phyloP scores from a whole-genome alignment of 1,140 invertebrate genomes.

The Leptoteleia sp. region DNA sequence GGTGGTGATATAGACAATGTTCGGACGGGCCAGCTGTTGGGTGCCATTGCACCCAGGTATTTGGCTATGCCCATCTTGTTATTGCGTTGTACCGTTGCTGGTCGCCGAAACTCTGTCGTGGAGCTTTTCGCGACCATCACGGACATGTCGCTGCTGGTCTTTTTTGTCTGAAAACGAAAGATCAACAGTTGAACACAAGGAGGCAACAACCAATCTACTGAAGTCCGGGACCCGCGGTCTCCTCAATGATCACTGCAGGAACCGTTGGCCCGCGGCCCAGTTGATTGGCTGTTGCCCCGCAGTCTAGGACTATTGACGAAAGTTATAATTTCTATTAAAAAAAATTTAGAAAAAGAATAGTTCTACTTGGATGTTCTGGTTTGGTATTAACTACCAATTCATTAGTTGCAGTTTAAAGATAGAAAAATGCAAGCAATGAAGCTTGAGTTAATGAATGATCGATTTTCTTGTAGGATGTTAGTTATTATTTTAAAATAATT shows the following conservation, averaged over 20 bases:
- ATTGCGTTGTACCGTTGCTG: slow-evolving; percentile 76
- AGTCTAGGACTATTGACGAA: too few relatives aligned
- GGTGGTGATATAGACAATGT: slow-evolving; percentile 69
- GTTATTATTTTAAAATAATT: too few relatives aligned
- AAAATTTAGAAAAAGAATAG: too few relatives aligned
- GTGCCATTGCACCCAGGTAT: slow-evolving; percentile 69
- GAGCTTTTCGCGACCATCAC: slow-evolving; percentile 76
- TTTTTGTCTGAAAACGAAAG: slow-evolving; percentile 65
- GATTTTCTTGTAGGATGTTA: too few relatives aligned
- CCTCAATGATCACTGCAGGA: too few relatives aligned
- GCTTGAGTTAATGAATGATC: too few relatives aligned
- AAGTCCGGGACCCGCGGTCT: not conserved
- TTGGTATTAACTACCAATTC: too few relatives aligned
- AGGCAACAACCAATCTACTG: slow-evolving; percentile 52
- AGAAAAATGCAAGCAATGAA: too few relatives aligned
- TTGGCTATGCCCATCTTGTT: slow-evolving; percentile 78
- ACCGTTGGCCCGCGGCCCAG: slow-evolving; percentile 5
- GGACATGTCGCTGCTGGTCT: slow-evolving; percentile 74
- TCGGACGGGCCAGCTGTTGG: slow-evolving; percentile 73
- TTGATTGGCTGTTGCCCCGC: slow-evolving; percentile 44
- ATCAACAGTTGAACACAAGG: slow-evolving; percentile 19
- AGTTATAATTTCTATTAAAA: too few relatives aligned
- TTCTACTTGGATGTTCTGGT: too few relatives aligned
- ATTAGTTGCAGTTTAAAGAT: too few relatives aligned
- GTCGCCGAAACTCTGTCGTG: slow-evolving; percentile 76